These are phyloP conservation scores for Sympetrum striolatum DNA, from an alignment of 2,888 invertebrate species.

Conservation along the genomic window DNA sequence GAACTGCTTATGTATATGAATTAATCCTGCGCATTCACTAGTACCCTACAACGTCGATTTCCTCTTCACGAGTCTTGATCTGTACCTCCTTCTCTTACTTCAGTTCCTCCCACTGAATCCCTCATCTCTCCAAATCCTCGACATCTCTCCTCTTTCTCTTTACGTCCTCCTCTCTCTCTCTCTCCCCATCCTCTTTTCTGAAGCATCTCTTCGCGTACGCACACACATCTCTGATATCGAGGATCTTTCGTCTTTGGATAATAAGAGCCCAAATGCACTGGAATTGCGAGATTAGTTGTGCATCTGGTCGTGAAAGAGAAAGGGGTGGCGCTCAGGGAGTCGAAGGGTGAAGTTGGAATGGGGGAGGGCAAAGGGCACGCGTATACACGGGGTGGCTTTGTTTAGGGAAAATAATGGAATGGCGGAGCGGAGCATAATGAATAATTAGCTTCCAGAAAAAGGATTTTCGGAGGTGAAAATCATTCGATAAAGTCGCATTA, in stretches of 20 bases:
- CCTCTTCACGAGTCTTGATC: no score
- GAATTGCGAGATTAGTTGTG: slow-evolving; percentile 6
- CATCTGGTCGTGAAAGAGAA: slow-evolving; percentile 2
- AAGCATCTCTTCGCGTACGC: neutral
- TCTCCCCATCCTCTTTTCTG: neutral
- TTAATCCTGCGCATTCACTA: no score
- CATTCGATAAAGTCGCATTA: no score
- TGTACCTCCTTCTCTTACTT: no score
- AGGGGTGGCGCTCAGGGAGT: neutral
- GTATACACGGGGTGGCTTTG: neutral
- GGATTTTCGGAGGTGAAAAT: neutral
- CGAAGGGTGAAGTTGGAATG: neutral
- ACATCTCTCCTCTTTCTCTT: neutral
- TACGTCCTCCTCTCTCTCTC: neutral
- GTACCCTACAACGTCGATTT: no score
- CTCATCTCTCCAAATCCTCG: neutral
- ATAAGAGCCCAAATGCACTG: neutral
- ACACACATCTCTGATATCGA: neutral
- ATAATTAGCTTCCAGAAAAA: neutral
- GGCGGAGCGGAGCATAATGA: neutral
- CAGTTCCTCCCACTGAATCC: neutral
- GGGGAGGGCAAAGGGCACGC: neutral
- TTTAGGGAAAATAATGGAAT: neutral
- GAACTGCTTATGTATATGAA: no score
- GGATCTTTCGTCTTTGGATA: neutral